Percentiles rank a stretch among this genome's conserved stretches.
Evolutionary conservation across 1,140 invertebrate species (phyloP).

Genomic region (silkworm (Bombyx mori)): DNA sequence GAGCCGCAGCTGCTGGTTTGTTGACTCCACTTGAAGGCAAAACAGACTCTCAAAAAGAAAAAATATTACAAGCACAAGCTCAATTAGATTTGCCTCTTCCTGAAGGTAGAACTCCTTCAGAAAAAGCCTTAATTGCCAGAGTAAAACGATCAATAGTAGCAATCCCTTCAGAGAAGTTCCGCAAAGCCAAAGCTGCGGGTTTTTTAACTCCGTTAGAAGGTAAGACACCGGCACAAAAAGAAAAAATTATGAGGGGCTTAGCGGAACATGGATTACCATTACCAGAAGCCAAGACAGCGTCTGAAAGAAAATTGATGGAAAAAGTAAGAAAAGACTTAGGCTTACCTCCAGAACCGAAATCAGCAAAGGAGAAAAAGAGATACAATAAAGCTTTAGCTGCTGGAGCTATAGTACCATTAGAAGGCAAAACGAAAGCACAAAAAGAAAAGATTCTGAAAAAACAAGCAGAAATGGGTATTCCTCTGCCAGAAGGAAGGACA

Average conservation of each 20-base stretch:
- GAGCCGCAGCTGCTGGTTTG: slow-evolving; percentile 10
- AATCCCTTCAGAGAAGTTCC: slow-evolving; percentile 17
- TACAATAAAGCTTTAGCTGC: slow-evolving; percentile 8
- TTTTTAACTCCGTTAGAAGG: slow-evolving; percentile 17
- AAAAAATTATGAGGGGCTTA: slow-evolving; percentile 15
- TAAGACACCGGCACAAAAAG: slow-evolving; percentile 14
- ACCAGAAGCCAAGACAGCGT: slow-evolving; percentile 19
- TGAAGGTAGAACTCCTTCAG: slow-evolving; percentile 24
- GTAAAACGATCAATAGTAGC: slow-evolving; percentile 10
- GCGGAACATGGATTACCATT: slow-evolving; percentile 15
- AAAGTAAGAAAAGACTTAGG: slow-evolving; percentile 10
- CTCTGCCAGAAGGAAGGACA: slow-evolving; percentile 21
- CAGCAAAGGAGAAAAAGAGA: slow-evolving; percentile 9
- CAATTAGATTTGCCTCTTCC: slow-evolving; percentile 27
- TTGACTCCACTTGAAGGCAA: slow-evolving; percentile 12
- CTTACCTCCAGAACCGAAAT: slow-evolving; percentile 16
- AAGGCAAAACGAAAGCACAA: slow-evolving; percentile 14
- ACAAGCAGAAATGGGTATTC: slow-evolving; percentile 9
- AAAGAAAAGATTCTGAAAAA: slow-evolving; percentile 23
- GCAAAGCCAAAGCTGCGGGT: slow-evolving; percentile 17
- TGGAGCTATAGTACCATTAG: slow-evolving; percentile 17
- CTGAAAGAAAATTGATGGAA: slow-evolving; percentile 18
- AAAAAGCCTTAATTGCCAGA: slow-evolving; percentile 16
- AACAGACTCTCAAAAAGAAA: slow-evolving; percentile 26
- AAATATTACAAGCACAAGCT: slow-evolving; percentile 23